Evolutionary conservation across 1,140 invertebrate genomes (phyloP), one percentile per base, ranked within the genome.

Genomic region (Augochlora pura): DNA sequence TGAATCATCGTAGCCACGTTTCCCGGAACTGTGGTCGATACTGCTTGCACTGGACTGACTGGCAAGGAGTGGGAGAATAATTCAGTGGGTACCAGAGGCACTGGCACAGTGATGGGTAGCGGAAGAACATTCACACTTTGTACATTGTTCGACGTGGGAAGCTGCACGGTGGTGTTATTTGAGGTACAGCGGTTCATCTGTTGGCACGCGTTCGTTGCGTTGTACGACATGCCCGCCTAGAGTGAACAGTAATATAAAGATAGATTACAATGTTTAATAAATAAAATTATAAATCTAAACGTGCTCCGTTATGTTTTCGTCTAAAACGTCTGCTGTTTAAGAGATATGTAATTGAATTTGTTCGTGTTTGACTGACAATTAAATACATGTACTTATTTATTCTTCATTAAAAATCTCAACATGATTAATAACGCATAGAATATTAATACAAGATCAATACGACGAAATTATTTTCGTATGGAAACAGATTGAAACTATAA

Each of bases 141-240:
- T 21, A 91, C 84, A 12, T 65, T 78, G n/a, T 52, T 77, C 21
- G 87, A 87, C 18, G 87, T 83, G 9, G 90, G 71, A 0, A 89
- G 68, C 27, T 86, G 88, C 16, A 85, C 83, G 9, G 89, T 90
- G 12, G 90, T 80, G 76, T 90, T 93, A 76, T 88, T 85, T 0
- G 74, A 91, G 12, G 91, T 89, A 76, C 89, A 91, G 18, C 84
- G 80, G 2, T 71, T 86, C 4, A 79, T 42, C 21, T 82, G 79
- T 60, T 89, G 88, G 39, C 89, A 91, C 9, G 88, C 81, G 76
- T 89, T 92, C 21, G 82, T 62, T 1, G 87, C 38, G 76, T 91
- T 91, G 77, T 93, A 93, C 2, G 91, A 85, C 57, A 92, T 87
- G 38, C 88, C 81, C 25, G 90, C 82, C 91, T 93, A 69, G 39